These are phyloP conservation scores for Folsomia manolachei DNA, from an alignment of 2,888 invertebrate genomes.

Conservation along the genomic window DNA sequence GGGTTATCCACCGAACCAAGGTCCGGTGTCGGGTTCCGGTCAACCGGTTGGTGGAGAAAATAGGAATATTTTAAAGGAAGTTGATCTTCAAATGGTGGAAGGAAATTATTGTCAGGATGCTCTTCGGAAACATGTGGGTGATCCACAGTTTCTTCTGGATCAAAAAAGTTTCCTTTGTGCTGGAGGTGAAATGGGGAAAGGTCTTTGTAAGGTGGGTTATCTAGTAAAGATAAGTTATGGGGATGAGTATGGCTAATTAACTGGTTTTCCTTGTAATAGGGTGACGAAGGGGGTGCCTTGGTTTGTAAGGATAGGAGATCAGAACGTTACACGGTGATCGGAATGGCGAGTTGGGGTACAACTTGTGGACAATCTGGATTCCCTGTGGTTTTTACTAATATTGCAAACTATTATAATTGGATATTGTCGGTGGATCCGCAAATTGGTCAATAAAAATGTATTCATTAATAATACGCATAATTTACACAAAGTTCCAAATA, in stretches of 20 bases:
- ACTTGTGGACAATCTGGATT: conserved; percentile 48
- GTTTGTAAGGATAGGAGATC: conserved; percentile 44
- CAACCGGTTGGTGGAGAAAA: conserved; percentile 3
- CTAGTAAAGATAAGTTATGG: background rate
- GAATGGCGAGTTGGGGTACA: conserved; percentile 47
- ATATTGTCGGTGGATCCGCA: conserved; percentile 46
- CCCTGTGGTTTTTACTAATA: conserved; percentile 45
- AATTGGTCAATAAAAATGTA: conserved; percentile 34
- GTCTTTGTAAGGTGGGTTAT: conserved; percentile 47
- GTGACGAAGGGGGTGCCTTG: conserved; percentile 50
- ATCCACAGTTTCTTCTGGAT: conserved; percentile 46
- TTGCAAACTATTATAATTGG: conserved; percentile 49
- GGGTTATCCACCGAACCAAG: background rate
- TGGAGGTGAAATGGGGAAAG: conserved; percentile 48
- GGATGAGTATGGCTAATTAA: no score
- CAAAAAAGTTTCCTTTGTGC: conserved; percentile 47
- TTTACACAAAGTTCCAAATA: background rate
- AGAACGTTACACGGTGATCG: conserved; percentile 45
- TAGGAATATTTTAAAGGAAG: conserved; percentile 48
- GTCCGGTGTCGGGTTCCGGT: background rate
- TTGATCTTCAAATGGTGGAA: conserved; percentile 46
- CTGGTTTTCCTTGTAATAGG: conserved; percentile 30
- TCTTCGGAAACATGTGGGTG: conserved; percentile 41
- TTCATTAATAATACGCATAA: no score
- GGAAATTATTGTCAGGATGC: conserved; percentile 42